These are phyloP conservation scores for Bathynomus jamesi DNA, from an alignment of 1,140 invertebrate species.

Conservation along the genomic window DNA sequence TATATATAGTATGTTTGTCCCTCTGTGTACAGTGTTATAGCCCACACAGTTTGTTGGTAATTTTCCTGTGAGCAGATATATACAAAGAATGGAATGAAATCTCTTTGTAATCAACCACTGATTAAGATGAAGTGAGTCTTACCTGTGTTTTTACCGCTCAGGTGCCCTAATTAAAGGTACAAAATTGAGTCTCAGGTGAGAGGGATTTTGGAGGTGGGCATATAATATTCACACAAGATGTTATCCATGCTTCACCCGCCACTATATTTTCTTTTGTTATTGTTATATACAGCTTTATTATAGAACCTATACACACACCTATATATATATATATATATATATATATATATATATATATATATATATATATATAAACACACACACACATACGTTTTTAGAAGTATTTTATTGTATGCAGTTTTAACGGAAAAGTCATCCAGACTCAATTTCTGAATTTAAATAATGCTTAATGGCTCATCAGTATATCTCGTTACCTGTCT, in stretches of 20 bases:
- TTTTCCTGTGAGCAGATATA: neutral
- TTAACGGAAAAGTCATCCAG: too few relatives aligned
- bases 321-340: neutral
- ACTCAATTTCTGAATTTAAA: too few relatives aligned
- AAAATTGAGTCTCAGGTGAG: neutral
- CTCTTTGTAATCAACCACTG: neutral
- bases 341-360: constrained; percentile 2
- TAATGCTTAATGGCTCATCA: too few relatives aligned
- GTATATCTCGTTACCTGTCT: too few relatives aligned
- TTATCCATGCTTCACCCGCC: neutral
- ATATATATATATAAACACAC: neutral
- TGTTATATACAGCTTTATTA: neutral
- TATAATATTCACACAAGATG: neutral
- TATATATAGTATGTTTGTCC: neutral
- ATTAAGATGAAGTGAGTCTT: neutral
- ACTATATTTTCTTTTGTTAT: neutral
- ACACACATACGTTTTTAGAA: neutral
- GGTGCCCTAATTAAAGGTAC: neutral
- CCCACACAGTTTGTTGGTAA: neutral
- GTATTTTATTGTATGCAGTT: too few relatives aligned
- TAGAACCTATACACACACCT: neutral
- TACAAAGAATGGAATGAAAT: neutral
- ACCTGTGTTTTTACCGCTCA: neutral
- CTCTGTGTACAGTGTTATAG: neutral
- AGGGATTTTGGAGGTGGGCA: neutral